Base-by-base conservation (phyloP, 2,888 invertebrate genomes). In the Drosophila differens region DNA sequence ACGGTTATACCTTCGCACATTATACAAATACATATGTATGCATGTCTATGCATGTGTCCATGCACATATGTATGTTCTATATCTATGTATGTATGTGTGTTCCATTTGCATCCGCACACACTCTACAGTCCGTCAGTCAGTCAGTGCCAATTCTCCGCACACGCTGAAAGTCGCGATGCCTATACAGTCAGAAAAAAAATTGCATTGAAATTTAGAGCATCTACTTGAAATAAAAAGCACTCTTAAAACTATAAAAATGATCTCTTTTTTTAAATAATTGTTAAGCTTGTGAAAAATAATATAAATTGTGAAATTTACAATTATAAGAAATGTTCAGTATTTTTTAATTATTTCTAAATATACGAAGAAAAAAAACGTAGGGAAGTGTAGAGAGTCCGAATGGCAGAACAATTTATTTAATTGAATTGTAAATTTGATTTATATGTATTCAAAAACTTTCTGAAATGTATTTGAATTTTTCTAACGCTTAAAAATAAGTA, bases 121-220 rank as follows among this genome's bases (percentile, higher is more conserved):
- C 71, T 74, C 77, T 65, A 83, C 68, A 71, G 83, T 81, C 67
- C 81, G 83, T 83, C 83, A 83, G 81, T 83, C 83, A 82, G 81
- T 83, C 81, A 82, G 81, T 83, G 81, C 83, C 81, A 74, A 81
- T 77, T 77, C 72, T 72, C 54, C 16, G 16, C 76, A 82, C 66
- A 69, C 81, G 81, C 83, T 83, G 71, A 82, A 81, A 81, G 74
- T 83, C 83, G 81, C 81, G 81, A 74, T 70, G 83, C 79, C 73
- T 73, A 81, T 47, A 28, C 47, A 47, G 25, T 47, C 47, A 47
- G 25, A 47, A 47, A 47, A 47, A 37, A 9, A 9, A 4, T 9
- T 1, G 3, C 0, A 14, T 19, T 37, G 0, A 37, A 19, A 19
- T 14, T 3, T 3, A 6, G 1, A 22, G 6, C 5, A 44, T 22